Evolutionary conservation across 2,113 vertebrate species (phyloP), one percentile per base, ranked within the genome.

Genomic region (Sakesphorus luctuosus): DNA sequence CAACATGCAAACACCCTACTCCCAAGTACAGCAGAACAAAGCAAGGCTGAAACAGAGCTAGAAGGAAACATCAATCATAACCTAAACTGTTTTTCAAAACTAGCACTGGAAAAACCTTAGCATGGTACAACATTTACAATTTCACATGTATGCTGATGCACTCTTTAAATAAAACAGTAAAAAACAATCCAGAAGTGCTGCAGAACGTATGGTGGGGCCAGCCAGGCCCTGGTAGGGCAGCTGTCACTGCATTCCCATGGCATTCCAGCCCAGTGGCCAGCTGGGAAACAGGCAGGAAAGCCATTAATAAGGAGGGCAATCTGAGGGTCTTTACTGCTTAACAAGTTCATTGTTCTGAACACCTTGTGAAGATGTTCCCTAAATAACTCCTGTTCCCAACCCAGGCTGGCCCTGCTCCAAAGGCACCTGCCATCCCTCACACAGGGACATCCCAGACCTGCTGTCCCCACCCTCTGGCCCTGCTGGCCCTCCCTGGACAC

Each of bases 221-320:
- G 40, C 40, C 40, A 40, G 10, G n/a, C 35, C 31, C 36, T 49
- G 63, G 53, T 67, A 75, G 44, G 67, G 58, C 93, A 94, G 62
- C 53, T 78, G 61, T 76, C 73, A 76, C 24, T 44, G 65, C 80
- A 81, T 83, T 78, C 72, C 43, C 63, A 24, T 49, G 46, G 80
- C 78, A 86, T 50, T 81, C 65, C 72, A 77, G 52, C 65, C 73
- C 97, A 46, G 55, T 19, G 79, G 62, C 78, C 94, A 88, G 85
- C 86, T 28, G 62, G 28, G 78, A 58, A 93, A 61, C 1, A 9
- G 89, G 75, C 58, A 84, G 72, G 46, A 62, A 92, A 90, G 53
- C n/a, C 72, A 50, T 76, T 75, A 67, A 25, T 44, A 53, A 61
- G 23, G 55, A 67, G 25, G 36, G n/a, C 52, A 89, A 84, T 53